phyloP scores from a whole-genome alignment of 1,140 invertebrate species.

The Spodoptera litura region DNA sequence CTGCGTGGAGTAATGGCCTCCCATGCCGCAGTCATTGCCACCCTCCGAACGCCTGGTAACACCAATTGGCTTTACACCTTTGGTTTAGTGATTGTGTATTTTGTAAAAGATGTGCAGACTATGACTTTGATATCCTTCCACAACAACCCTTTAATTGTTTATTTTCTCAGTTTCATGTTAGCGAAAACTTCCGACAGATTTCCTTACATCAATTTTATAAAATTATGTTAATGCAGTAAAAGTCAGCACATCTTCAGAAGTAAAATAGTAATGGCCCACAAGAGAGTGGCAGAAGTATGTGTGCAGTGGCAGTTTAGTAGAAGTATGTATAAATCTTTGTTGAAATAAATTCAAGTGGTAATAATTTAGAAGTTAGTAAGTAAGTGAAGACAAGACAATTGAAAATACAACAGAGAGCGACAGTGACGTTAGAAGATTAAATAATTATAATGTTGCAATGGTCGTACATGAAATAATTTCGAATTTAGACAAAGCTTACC shows the following conservation, averaged over 20 bases:
- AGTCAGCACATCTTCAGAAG: conserved; percentile 23
- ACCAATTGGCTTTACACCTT: conserved; percentile 1
- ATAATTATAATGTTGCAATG: conserved; percentile 24
- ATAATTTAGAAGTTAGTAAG: conserved; percentile 22
- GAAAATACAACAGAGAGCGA: conserved; percentile 47
- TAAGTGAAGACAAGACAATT: conserved; percentile 40
- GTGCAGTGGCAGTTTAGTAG: conserved; percentile 34
- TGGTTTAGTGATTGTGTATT: background rate
- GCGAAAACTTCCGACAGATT: too few relatives aligned
- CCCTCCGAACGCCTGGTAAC: conserved; percentile 86
- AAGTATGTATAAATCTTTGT: conserved; percentile 19
- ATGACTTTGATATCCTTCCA: too few relatives aligned
- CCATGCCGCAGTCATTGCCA: conserved; percentile 84
- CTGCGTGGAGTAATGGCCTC: conserved; percentile 73
- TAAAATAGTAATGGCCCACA: conserved; percentile 31
- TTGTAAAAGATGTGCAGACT: conserved; percentile 11
- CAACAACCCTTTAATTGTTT: too few relatives aligned
- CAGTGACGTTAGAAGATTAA: conserved; percentile 41
- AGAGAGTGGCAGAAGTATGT: conserved; percentile 38
- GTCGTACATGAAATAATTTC: conserved; percentile 7
- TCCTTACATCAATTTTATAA: too few relatives aligned
- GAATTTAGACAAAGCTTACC: conserved; percentile 41
- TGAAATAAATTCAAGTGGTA: conserved; percentile 25
- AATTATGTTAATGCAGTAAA: too few relatives aligned
- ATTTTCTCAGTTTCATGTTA: too few relatives aligned